A percentile compares a stretch with the other conserved stretches of the same genome.
Conservation (phyloP, 1,140 invertebrate species). For the Drosophila azteca region DNA sequence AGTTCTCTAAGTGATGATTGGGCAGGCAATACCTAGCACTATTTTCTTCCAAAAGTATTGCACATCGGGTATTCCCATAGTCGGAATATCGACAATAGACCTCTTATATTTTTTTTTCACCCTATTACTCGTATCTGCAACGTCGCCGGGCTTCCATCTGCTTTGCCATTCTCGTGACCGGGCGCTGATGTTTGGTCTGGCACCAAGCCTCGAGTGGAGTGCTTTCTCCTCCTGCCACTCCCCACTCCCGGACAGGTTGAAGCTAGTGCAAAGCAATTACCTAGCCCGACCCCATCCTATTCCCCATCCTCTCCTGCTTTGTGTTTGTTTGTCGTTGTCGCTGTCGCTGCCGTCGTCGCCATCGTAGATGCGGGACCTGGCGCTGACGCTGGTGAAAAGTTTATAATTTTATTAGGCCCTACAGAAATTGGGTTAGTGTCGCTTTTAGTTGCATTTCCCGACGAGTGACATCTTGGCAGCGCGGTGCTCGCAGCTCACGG, state of each 20-base stretch:
- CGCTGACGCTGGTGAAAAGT: slow-evolving; percentile 53
- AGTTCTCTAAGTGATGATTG: too few relatives aligned
- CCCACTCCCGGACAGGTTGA: background rate
- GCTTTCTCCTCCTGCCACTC: background rate
- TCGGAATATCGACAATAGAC: too few relatives aligned
- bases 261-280: slow-evolving; percentile 52
- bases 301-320: background rate
- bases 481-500: background rate
- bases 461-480: slow-evolving; percentile 58
- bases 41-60: too few relatives aligned
- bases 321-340: slow-evolving; percentile 36
- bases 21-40: too few relatives aligned
- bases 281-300: background rate
- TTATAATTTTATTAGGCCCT: slow-evolving; percentile 78
- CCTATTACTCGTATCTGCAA: slow-evolving; percentile 20
- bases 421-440: slow-evolving; percentile 72
- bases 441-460: slow-evolving; percentile 59
- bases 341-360: too few relatives aligned
- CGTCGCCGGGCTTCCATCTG: slow-evolving; percentile 32
- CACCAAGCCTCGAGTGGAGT: slow-evolving; percentile 17
- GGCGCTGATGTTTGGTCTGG: slow-evolving; percentile 35
- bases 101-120: slow-evolving; percentile 9
- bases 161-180: slow-evolving; percentile 31
- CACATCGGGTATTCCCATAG: too few relatives aligned
- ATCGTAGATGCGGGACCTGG: too few relatives aligned